Evolutionary conservation across 2,113 vertebrate genomes (phyloP), one percentile per base, ranked within the genome.

Genomic region (Hystrix brachyura): DNA sequence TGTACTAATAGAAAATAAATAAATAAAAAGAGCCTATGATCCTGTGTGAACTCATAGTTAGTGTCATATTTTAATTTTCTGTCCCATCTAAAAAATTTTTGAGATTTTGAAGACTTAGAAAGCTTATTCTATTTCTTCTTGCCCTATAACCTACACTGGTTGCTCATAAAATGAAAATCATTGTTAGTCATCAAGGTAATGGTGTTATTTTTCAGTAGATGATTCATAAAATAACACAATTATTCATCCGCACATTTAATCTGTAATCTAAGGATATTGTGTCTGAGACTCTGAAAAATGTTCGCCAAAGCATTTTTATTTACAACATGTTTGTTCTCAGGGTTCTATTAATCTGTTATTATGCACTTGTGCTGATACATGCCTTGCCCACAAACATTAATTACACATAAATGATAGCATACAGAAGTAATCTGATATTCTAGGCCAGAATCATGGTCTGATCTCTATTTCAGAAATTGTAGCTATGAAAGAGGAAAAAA

Each of bases 191-290:
- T 43, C 57, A 76, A 78, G 72, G 51, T 21, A 57, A 25, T 48
- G 59, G 60, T n/a, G 25, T 82, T 25, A 21, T 81, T 82, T 88
- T 48, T 84, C 55, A 95, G 87, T 34, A 79, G 64, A 69, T 59
- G 51, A 84, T 57, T 90, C 81, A 95, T n/a, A 85, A 93, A 86
- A 81, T 74, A 25, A 55, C 88, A 86, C 19, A 87, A 27, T 78
- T 87, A 55, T 48, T 84, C 85, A 67, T 84, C 57, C 74, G 51
- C 69, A 3, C 34, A 55, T 62, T 27, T 81, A 84, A 94, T 74
- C 78, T 84, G 0, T 67, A 92, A 90, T 76, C 59, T 93, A 82
- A 88, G 19, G 34, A 76, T 90, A 92, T 74, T 95, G 29, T 83
- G 64, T 71, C 81, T 91, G 38, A 74, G 18, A 93, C 17, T 43